These are phyloP conservation scores for Keiferia lycopersicella DNA, from an alignment of 2,888 invertebrate genomes.

Conservation along the genomic window DNA sequence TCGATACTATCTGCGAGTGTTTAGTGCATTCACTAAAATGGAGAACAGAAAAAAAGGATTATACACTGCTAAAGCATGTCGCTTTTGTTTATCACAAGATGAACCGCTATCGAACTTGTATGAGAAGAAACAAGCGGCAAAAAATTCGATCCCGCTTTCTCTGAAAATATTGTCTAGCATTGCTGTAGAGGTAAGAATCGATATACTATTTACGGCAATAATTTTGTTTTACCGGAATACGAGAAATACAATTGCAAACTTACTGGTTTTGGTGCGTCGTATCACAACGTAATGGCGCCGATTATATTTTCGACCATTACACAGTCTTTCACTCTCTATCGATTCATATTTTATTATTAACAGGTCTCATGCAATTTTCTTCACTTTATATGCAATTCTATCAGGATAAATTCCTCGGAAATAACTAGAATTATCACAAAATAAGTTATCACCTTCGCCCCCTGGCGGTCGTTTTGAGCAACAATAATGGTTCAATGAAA, in stretches of 20 bases:
- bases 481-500: neutral
- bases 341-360: neutral
- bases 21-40: constrained; percentile 61
- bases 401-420: neutral
- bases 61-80: constrained; percentile 84
- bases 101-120: constrained; percentile 85
- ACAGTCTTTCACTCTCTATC: neutral
- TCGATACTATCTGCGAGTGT: constrained; percentile 35
- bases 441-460: constrained; percentile 28
- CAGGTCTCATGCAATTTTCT: neutral
- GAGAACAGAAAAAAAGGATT: constrained; percentile 83
- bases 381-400: neutral
- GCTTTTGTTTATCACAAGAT: constrained; percentile 87
- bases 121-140: constrained; percentile 78
- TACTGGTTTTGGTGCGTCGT: constrained; percentile 10
- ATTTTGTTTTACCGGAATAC: neutral
- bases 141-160: constrained; percentile 84
- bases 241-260: neutral
- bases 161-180: constrained; percentile 89
- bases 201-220: neutral
- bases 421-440: neutral
- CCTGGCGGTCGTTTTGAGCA: constrained; percentile 27
- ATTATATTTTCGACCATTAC: neutral
- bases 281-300: constrained; percentile 32
- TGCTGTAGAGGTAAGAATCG: constrained; percentile 85